A percentile compares a stretch with the other conserved stretches of the same genome.
Conservation (phyloP, 1,140 invertebrate species). For the Hylaeus anthracinus region DNA sequence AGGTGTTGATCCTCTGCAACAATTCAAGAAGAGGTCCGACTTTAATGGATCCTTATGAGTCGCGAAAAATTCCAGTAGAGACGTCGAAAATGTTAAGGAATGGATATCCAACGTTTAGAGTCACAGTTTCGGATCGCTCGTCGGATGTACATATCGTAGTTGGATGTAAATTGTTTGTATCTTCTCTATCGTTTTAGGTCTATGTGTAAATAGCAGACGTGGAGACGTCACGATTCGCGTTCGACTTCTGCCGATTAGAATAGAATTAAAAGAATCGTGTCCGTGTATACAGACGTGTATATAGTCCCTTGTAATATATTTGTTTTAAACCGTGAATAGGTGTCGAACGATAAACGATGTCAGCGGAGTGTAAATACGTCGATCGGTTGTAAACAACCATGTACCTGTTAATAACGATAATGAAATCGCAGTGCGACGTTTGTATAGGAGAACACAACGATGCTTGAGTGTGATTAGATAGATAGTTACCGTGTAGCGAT, state of each 20-base stretch:
- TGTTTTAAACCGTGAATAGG: not conserved
- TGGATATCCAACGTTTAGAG: no score
- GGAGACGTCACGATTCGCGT: not conserved
- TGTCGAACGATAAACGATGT: not conserved
- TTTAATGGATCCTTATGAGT: no score
- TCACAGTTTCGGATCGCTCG: not conserved
- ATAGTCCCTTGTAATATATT: not conserved
- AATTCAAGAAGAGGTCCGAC: no score
- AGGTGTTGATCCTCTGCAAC: no score
- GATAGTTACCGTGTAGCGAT: not conserved
- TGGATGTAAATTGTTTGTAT: not conserved
- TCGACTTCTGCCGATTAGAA: no score
- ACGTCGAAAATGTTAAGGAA: no score
- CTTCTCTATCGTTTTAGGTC: not conserved
- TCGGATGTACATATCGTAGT: not conserved
- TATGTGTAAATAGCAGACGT: not conserved
- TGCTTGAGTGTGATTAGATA: not conserved
- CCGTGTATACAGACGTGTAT: not conserved
- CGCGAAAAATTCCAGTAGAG: no score
- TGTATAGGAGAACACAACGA: not conserved
- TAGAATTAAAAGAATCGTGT: not conserved
- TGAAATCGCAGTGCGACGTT: constrained; percentile 40
- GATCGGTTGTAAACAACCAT: constrained; percentile 11
- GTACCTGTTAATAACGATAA: constrained; percentile 28
- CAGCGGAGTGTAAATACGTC: not conserved